These are phyloP conservation scores for Gallinago undulata DNA, from an alignment of 2,113 vertebrate species.

Conservation along the genomic window DNA sequence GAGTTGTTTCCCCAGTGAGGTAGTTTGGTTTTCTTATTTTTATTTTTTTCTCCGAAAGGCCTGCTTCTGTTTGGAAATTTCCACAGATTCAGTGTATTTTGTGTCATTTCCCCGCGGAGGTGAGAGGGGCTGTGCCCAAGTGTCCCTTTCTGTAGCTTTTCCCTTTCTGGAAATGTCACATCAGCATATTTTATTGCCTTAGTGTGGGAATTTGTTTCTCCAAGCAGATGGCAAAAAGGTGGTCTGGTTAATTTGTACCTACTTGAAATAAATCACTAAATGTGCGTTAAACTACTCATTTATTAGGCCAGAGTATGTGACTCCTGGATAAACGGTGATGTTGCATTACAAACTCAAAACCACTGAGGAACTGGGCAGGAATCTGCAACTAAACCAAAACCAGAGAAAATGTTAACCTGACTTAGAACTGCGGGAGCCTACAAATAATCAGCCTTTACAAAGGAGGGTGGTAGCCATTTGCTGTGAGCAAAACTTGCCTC, in stretches of 20 bases:
- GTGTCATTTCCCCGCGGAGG: background rate
- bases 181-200: background rate
- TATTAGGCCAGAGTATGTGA: background rate
- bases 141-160: background rate
- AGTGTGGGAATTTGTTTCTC: background rate
- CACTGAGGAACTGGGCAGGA: background rate
- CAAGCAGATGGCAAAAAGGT: background rate
- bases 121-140: background rate
- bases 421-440: background rate
- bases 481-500: background rate
- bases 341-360: background rate
- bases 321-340: background rate
- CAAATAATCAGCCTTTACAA: background rate
- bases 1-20: fast-evolving
- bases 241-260: background rate
- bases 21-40: no score
- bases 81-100: background rate
- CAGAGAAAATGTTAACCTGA: background rate
- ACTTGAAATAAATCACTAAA: background rate
- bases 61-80: background rate
- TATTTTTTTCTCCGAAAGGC: background rate
- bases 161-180: background rate
- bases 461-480: background rate
- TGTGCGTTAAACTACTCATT: background rate
- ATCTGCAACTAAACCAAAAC: background rate